These are phyloP conservation scores for Telmatochromis brichardi DNA, from an alignment of 2,113 vertebrate species.

Conservation along the genomic window DNA sequence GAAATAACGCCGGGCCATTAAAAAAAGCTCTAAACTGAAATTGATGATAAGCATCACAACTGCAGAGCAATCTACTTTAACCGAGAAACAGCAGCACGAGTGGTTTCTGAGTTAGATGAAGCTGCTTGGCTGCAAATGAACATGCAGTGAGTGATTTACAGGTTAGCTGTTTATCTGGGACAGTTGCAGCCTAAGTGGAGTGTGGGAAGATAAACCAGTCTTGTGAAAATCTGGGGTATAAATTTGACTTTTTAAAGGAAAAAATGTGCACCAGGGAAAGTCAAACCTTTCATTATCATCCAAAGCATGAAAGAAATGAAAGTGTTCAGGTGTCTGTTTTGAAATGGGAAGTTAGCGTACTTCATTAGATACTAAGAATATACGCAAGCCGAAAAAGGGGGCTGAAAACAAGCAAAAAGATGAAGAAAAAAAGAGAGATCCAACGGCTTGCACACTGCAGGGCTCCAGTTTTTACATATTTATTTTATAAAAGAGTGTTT, in stretches of 20 bases:
- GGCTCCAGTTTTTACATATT: neutral
- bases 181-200: neutral
- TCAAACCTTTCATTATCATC: neutral
- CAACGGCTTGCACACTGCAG: neutral
- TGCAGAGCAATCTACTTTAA: neutral
- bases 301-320: neutral
- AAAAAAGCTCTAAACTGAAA: constrained; percentile 26
- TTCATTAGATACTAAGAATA: neutral
- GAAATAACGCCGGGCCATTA: constrained; percentile 11
- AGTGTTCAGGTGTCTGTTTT: neutral
- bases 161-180: neutral
- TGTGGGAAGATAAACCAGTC: neutral
- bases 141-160: neutral
- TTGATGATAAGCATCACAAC: constrained; percentile 27
- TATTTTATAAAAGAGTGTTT: neutral
- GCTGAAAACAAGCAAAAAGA: neutral
- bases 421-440: no score
- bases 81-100: neutral
- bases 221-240: neutral
- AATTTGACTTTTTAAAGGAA: neutral
- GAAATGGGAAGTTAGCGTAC: neutral
- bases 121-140: neutral
- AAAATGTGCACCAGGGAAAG: neutral
- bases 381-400: neutral
- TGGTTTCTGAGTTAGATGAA: neutral